Percentiles rank a stretch among this genome's conserved stretches.
These are phyloP conservation scores for Mallotus villosus DNA, from an alignment of 2,797 vertebrate species.

Conservation along the genomic window DNA sequence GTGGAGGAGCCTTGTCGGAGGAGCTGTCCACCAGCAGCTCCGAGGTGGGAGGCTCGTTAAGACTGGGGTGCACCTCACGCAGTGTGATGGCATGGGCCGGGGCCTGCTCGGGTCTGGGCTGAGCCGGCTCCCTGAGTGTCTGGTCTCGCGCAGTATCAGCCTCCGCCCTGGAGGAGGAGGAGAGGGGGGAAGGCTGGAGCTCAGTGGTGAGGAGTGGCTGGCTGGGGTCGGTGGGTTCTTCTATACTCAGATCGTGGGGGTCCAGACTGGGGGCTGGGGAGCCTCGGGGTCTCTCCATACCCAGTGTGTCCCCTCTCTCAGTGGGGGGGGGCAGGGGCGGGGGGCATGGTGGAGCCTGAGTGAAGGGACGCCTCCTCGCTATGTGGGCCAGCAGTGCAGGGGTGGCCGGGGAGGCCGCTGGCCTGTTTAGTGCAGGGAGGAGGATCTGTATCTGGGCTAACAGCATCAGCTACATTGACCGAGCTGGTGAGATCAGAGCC, in stretches of 20 bases:
- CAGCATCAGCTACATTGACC: constrained; percentile 35
- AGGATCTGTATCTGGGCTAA: constrained; percentile 33
- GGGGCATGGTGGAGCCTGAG: constrained; percentile 30
- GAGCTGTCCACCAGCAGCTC: constrained; percentile 51
- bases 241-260: constrained; percentile 66
- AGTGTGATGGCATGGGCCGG: constrained; percentile 68
- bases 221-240: constrained; percentile 68
- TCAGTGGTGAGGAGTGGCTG: constrained; percentile 60
- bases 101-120: constrained; percentile 21
- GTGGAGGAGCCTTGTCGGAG: constrained; percentile 45
- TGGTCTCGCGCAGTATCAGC: constrained; percentile 29
- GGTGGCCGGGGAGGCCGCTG: constrained; percentile 39
- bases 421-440: constrained; percentile 37
- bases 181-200: constrained; percentile 50
- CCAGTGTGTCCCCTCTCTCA: constrained; percentile 59
- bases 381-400: constrained; percentile 50
- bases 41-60: constrained; percentile 45
- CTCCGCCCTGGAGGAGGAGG: constrained; percentile 1
- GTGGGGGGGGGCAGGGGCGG: constrained; percentile 44
- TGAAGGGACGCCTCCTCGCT: constrained; percentile 33
- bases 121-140: constrained; percentile 51
- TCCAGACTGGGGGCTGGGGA: constrained; percentile 43
- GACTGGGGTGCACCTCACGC: constrained; percentile 62
- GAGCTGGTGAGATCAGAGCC: constrained; percentile 43
- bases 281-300: constrained; percentile 52